Evolutionary conservation across 2,797 vertebrate genomes (phyloP), one percentile per base, ranked within the genome.

Genomic region (Gambelia wislizenii): DNA sequence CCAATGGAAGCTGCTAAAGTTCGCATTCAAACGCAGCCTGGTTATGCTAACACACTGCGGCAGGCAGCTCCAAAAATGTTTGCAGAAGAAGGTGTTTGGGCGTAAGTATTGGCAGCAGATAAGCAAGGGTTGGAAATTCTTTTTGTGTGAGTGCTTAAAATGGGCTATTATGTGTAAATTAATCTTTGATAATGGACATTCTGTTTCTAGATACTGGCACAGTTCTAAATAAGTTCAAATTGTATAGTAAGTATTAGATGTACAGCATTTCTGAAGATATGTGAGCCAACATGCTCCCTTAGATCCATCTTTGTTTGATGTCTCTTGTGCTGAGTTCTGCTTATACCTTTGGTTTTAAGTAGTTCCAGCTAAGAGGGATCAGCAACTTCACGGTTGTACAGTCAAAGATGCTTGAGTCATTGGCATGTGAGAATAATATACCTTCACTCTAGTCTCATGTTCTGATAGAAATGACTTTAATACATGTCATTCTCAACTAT

Each of bases 1-100:
- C 99, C 99, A 94, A 99, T 99, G 99, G 99, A 99, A 97, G 99
- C 99, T 94, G 97, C 97, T 88, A 99, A 99, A 96, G 99, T 99
- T 77, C 98, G 98, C 84, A 99, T 99, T 96, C 99, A 99, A 96
- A 99, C 98, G n/a, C 97, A 99, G 90, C 98, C 99, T 1, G 99
- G 99, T 54, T 99, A 98, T 42, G 99, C 99, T 1, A 99, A 98
- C 96, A 99, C 97, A 84, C 96, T 99, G 79, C 96, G 99, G 54
- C 86, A 99, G 95, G 98, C 98, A 36, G 96, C 93, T 76, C 99
- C 99, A 82, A 99, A 99, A 96, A 99, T 99, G 99, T 98, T 96
- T 79, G 97, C 94, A 20, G 99, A 99, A 96, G 99, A 99, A 95
- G 98, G 99, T 0, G 0, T 99, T 88, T 98, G 98, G 94, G 98